These are phyloP conservation scores for Nylanderia fulva DNA, from an alignment of 1,140 invertebrate species.

Conservation along the genomic window DNA sequence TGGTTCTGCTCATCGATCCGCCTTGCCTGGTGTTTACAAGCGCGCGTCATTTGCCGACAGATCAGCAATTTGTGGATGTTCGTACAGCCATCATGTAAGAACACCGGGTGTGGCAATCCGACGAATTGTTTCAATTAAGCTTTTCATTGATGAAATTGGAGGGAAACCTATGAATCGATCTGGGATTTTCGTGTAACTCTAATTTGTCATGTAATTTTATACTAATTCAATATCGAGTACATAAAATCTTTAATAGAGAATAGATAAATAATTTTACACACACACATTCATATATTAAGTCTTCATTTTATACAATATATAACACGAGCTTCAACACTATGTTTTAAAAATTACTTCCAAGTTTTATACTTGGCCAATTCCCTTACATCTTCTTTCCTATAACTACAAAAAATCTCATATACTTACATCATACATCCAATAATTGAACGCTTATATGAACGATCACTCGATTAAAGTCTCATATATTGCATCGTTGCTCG, in stretches of 20 bases:
- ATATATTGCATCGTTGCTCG: slow-evolving; percentile 7
- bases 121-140: slow-evolving; percentile 12
- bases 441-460: slow-evolving; percentile 22
- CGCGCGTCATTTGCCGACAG: slow-evolving; percentile 58
- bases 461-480: slow-evolving; percentile 31
- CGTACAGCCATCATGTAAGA: slow-evolving; percentile 24
- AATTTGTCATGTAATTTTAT: background rate
- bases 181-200: background rate
- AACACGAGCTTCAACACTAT: background rate
- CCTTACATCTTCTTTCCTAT: background rate
- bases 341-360: background rate
- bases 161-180: background rate
- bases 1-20: slow-evolving; percentile 52
- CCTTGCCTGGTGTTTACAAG: slow-evolving; percentile 50
- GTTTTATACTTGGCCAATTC: background rate
- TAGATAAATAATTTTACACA: background rate
- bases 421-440: background rate
- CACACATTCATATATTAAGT: background rate
- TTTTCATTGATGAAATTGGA: background rate
- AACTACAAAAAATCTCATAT: background rate
- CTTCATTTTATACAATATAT: background rate
- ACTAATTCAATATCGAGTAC: background rate
- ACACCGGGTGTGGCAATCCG: slow-evolving; percentile 3
- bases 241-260: background rate
- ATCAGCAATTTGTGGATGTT: slow-evolving; percentile 57